phyloP scores from a whole-genome alignment of 2,113 vertebrate species.

The Rhynchomys soricoides region DNA sequence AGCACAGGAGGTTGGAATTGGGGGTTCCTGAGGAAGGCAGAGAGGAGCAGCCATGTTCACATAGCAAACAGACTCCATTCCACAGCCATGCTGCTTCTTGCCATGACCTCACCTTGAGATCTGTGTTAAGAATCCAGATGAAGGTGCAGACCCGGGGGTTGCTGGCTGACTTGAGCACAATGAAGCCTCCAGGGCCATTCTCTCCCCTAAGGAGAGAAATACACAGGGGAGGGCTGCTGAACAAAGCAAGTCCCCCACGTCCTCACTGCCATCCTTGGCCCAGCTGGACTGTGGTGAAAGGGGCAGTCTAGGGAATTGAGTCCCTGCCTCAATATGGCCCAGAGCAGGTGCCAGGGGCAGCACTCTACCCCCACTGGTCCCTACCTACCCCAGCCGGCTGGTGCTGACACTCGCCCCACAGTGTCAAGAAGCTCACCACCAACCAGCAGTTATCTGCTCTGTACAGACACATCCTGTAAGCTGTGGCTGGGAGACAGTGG shows the following conservation, averaged over 20 bases:
- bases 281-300: not conserved
- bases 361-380: not conserved
- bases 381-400: fast-evolving
- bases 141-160: constrained; percentile 96
- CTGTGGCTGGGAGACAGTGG: not conserved
- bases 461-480: not conserved
- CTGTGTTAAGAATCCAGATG: constrained; percentile 98
- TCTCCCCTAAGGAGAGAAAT: constrained; percentile 89
- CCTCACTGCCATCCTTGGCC: not conserved
- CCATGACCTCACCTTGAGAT: constrained; percentile 91
- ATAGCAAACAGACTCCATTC: not conserved
- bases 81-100: not conserved
- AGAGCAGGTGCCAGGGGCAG: not conserved
- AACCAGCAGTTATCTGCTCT: not conserved
- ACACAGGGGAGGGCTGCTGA: not conserved
- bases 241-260: not conserved
- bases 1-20: not conserved
- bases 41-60: not conserved
- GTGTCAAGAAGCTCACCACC: not conserved
- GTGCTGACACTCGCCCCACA: not conserved
- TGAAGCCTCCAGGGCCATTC: constrained; percentile 96
- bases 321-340: not conserved
- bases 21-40: not conserved
- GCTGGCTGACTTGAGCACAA: constrained; percentile 92
- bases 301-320: not conserved